A percentile compares a stretch with the other conserved stretches of the same genome.
Evolutionary conservation across 2,888 invertebrate genomes (phyloP).

Genomic region (Dynastes tityus): DNA sequence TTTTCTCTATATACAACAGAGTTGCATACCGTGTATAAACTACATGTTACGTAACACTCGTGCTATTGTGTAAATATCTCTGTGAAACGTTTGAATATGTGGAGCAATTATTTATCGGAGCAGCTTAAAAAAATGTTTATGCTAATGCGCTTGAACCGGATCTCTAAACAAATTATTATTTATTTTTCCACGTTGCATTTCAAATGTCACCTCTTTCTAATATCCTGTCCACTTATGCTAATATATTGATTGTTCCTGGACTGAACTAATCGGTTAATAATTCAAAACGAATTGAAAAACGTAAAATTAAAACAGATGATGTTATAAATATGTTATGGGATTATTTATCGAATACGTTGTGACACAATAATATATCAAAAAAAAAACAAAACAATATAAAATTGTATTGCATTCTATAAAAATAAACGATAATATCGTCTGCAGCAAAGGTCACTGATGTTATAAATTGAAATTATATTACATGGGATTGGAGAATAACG

Average conservation of each 20-base stretch:
- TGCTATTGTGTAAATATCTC: constrained; percentile 31
- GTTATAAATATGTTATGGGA: too few relatives aligned
- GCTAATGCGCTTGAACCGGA: constrained; percentile 39
- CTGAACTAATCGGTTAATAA: not conserved
- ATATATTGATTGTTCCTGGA: not conserved
- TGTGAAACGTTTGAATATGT: constrained; percentile 37
- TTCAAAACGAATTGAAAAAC: not conserved
- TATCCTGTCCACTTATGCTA: not conserved
- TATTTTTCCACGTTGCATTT: constrained; percentile 8
- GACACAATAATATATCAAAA: too few relatives aligned
- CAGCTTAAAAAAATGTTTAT: constrained; percentile 33
- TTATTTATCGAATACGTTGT: too few relatives aligned
- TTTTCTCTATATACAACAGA: not conserved
- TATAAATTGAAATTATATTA: too few relatives aligned
- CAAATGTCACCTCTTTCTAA: constrained; percentile 32
- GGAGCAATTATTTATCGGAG: constrained; percentile 41
- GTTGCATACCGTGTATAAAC: not conserved
- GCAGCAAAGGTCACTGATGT: too few relatives aligned
- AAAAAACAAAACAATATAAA: too few relatives aligned
- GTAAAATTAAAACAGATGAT: not conserved
- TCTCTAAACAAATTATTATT: constrained; percentile 36
- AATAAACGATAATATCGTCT: too few relatives aligned
- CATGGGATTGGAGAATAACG: too few relatives aligned
- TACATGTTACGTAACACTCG: not conserved
- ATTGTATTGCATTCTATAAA: too few relatives aligned